Evolutionary conservation across 2,797 vertebrate genomes (phyloP).

Genomic region (Galaxias olidus): DNA sequence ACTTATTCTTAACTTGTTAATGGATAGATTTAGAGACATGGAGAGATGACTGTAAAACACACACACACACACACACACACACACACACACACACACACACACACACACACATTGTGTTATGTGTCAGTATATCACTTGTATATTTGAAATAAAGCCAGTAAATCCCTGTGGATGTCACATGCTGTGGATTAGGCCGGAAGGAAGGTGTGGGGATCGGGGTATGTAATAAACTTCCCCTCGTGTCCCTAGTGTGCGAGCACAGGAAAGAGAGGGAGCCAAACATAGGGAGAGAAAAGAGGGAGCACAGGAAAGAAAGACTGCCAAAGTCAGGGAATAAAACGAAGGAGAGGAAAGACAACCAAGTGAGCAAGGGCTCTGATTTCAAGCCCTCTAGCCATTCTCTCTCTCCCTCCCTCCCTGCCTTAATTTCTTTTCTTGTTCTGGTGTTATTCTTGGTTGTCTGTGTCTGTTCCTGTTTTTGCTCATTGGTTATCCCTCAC

Average conservation of each 20-base stretch:
- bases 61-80: not conserved
- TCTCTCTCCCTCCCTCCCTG: slow-evolving; percentile 28
- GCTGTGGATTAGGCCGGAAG: slow-evolving; percentile 87
- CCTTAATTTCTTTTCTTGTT: slow-evolving; percentile 41
- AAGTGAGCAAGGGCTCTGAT: slow-evolving; percentile 64
- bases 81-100: slow-evolving; percentile 6
- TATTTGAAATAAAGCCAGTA: slow-evolving; percentile 20
- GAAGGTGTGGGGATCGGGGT: slow-evolving; percentile 78
- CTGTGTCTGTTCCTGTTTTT: slow-evolving; percentile 44
- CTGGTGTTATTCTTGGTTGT: slow-evolving; percentile 51
- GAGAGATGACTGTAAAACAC: no score
- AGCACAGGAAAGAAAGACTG: slow-evolving; percentile 76
- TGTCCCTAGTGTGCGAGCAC: slow-evolving; percentile 87
- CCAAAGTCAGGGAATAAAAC: slow-evolving; percentile 66
- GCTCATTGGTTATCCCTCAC: slow-evolving; percentile 23
- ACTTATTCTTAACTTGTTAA: no score
- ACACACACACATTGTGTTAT: not conserved
- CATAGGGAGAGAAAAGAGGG: slow-evolving; percentile 64
- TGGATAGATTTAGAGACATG: no score
- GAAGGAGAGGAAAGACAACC: slow-evolving; percentile 69
- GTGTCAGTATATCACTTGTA: slow-evolving; percentile 3
- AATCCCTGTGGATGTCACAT: slow-evolving; percentile 81
- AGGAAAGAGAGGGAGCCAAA: slow-evolving; percentile 74
- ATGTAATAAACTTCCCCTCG: slow-evolving; percentile 83
- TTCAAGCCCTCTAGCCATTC: slow-evolving; percentile 63